Percentiles rank a stretch among this genome's conserved stretches.
phyloP scores from a whole-genome alignment of 2,797 vertebrate genomes.

The Halcyon leucocephala region DNA sequence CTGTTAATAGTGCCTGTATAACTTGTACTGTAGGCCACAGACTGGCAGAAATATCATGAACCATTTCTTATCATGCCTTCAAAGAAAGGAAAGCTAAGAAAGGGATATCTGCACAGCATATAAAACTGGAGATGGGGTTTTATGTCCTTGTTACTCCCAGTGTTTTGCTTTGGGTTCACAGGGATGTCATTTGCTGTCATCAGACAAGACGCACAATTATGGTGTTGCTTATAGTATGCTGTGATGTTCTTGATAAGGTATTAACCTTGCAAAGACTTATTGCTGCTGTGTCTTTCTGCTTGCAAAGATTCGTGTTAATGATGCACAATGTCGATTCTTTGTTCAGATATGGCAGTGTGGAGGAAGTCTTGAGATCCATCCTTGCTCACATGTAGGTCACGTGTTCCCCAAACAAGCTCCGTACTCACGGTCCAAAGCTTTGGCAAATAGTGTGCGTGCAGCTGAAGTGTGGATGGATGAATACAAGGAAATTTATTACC shows the following conservation, averaged over 20 bases:
- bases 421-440: constrained; percentile 86
- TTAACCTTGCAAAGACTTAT: background rate
- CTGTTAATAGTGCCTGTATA: background rate
- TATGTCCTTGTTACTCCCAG: background rate
- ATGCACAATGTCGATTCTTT: background rate
- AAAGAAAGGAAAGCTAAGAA: background rate
- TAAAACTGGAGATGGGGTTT: background rate
- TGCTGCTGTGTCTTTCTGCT: background rate
- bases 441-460: constrained; percentile 89
- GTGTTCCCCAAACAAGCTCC: constrained; percentile 90
- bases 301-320: background rate
- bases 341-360: constrained; percentile 96
- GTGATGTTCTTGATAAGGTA: background rate
- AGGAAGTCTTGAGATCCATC: constrained; percentile 93
- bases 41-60: background rate
- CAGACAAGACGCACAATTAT: background rate
- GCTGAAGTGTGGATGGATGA: constrained; percentile 92
- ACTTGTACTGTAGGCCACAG: background rate
- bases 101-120: background rate
- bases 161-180: background rate
- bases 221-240: background rate
- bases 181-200: background rate
- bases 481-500: constrained; percentile 89
- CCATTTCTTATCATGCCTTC: background rate
- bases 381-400: constrained; percentile 91